Evolutionary conservation across 2,797 vertebrate genomes (phyloP).

Genomic region (Brachymystax lenok): DNA sequence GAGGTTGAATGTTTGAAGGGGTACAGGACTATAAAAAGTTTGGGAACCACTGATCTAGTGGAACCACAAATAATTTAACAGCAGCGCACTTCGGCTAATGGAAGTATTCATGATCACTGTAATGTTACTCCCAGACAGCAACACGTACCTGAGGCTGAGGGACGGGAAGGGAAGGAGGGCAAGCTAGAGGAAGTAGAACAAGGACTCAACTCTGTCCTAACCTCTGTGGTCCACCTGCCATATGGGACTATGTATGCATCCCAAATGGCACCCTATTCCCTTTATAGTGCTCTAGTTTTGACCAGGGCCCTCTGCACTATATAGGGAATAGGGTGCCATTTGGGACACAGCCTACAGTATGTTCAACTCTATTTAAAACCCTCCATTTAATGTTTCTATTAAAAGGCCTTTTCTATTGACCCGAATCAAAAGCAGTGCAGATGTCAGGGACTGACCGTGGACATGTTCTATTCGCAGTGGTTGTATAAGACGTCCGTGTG

Average conservation of each 20-base stretch:
- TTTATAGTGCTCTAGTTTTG: background rate
- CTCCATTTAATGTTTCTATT: slow-evolving; percentile 7
- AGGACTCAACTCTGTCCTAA: background rate
- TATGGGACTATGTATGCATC: background rate
- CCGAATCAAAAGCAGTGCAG: background rate
- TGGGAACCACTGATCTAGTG: background rate
- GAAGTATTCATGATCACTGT: slow-evolving; percentile 15
- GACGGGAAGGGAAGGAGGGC: background rate
- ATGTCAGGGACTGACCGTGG: background rate
- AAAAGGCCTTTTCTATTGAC: background rate
- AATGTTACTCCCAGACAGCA: slow-evolving; percentile 23
- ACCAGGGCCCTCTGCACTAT: background rate
- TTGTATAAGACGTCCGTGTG: background rate
- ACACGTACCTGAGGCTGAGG: slow-evolving; percentile 22
- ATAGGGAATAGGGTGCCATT: background rate
- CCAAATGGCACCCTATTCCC: background rate
- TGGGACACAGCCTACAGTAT: background rate
- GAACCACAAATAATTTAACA: slow-evolving; percentile 11
- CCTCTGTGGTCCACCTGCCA: background rate
- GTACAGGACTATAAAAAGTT: too few relatives aligned
- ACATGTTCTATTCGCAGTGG: too few relatives aligned
- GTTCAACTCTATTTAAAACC: background rate
- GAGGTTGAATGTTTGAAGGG: too few relatives aligned
- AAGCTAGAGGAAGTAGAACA: background rate
- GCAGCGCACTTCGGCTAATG: slow-evolving; percentile 12